Base-by-base conservation (phyloP, 2,888 invertebrate species). In the Hoplodrina ambigua region DNA sequence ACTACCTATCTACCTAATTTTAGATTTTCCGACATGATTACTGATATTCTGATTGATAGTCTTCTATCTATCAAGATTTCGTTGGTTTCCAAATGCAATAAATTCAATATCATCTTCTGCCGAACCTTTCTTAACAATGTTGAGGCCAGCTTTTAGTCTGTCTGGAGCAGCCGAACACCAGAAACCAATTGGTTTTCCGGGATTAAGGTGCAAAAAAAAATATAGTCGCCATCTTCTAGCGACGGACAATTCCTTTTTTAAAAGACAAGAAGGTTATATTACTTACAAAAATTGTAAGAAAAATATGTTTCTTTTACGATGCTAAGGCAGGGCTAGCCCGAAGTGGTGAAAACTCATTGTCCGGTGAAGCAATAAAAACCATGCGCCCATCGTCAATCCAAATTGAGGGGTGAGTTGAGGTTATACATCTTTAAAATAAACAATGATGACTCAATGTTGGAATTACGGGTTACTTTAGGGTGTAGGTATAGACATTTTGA, bases 301-400 rank as follows among this genome's bases (percentile, higher is more conserved):
- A 59, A 58, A 57, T 17, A 41, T 49, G 49, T 77, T 78, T 75
- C n/a, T 56, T 76, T 78, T 74, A 63, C 59, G 63, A 80, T 50
- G 37, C 15, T 56, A 3, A 56, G 71, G 52, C 41, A 46, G n/a
- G 46, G 30, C 11, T 19, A 13, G 67, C 50, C 62, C n/a, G 50
- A 63, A 79, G 59, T 65, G 76, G 76, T 68, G 60, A 68, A 79
- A 79, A 56, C 63, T 63, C 75, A 74, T 60, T 63, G 76, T 74
- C 75, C 80, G 56, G 68, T 63, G 62, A 59, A 76, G 75, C 62
- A 74, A 74, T 76, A 77, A 77, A 77, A 74, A 33, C 55, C 55
- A 68, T 60, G 52, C 57, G 79, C 55, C 59, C 63, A 74, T 59
- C 73, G 30, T 72, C 67, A 44, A 50, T 60, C 68, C 49, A 57